Percentiles rank a stretch among this genome's conserved stretches.
These are phyloP conservation scores for Shargacucullia verbasci DNA, from an alignment of 2,888 invertebrate species.

Conservation along the genomic window DNA sequence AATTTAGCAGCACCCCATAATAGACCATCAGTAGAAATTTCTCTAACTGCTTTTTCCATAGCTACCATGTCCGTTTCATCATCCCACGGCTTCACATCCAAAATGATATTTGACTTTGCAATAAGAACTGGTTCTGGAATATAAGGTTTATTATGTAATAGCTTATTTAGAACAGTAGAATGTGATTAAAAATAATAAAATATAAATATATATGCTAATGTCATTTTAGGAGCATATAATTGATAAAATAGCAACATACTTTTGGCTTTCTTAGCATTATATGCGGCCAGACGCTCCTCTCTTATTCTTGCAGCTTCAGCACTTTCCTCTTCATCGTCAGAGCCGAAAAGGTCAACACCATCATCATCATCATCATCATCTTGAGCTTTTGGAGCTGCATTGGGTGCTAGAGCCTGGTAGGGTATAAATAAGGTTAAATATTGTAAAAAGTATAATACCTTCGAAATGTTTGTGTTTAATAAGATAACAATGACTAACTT, in stretches of 20 bases:
- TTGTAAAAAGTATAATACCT: background rate
- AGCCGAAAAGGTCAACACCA: constrained; percentile 94
- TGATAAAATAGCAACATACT: constrained; percentile 82
- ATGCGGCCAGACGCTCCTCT: constrained; percentile 96
- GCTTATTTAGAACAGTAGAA: too few species aligned
- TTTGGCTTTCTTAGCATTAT: constrained; percentile 97
- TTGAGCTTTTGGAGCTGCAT: constrained; percentile 54
- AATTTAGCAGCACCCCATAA: constrained; percentile 98
- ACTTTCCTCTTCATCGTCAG: constrained; percentile 94
- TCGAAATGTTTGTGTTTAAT: too few species aligned
- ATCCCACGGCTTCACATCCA: constrained; percentile 98
- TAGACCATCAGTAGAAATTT: constrained; percentile 94
- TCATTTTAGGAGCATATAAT: too few species aligned
- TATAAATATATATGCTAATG: background rate
- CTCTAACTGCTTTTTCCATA: constrained; percentile 94
- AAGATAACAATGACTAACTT: constrained; percentile 59
- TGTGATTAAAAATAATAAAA: background rate
- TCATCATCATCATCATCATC: constrained; percentile 92
- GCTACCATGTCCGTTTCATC: constrained; percentile 97
- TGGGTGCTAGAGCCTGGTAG: constrained; percentile 53
- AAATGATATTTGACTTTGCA: constrained; percentile 97
- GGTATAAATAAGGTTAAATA: constrained; percentile 24
- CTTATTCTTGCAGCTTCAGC: constrained; percentile 93
- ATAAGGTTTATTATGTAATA: background rate
- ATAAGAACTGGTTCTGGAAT: constrained; percentile 93